A percentile compares a stretch with the other conserved stretches of the same genome.
Evolutionary conservation across 2,888 invertebrate species (phyloP).

Genomic region (Elgonia sp.): DNA sequence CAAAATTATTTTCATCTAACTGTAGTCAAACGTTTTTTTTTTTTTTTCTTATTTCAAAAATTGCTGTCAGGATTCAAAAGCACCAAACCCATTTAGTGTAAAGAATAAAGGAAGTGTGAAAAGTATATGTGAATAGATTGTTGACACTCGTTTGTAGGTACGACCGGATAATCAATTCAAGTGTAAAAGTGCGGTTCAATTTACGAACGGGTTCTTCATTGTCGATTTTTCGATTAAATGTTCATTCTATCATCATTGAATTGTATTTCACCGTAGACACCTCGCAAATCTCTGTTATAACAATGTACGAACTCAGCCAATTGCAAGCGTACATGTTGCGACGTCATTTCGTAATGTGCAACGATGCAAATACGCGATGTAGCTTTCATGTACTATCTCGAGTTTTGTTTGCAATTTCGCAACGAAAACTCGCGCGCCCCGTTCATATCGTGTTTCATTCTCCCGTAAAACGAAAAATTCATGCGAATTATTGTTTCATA

Average conservation of each 20-base stretch:
- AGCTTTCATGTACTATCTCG: slow-evolving; percentile 61
- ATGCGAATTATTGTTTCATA: slow-evolving; percentile 40
- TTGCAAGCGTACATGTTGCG: slow-evolving; percentile 58
- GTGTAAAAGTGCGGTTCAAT: slow-evolving; percentile 59
- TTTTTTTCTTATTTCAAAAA: too few relatives aligned
- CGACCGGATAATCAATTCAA: slow-evolving; percentile 39
- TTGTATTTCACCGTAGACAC: slow-evolving; percentile 46
- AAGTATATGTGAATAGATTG: slow-evolving; percentile 38
- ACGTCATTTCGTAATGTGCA: slow-evolving; percentile 70
- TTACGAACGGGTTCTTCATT: slow-evolving; percentile 45
- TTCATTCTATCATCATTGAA: slow-evolving; percentile 52
- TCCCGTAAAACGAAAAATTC: slow-evolving; percentile 36
- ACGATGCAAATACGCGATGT: slow-evolving; percentile 68
- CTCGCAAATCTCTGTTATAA: slow-evolving; percentile 65
- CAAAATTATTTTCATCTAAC: too few relatives aligned
- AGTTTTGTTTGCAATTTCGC: slow-evolving; percentile 65
- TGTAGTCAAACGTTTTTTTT: too few relatives aligned
- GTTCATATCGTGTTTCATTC: slow-evolving; percentile 54
- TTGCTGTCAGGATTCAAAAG: neutral
- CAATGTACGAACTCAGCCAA: slow-evolving; percentile 57
- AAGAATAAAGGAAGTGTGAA: slow-evolving; percentile 38
- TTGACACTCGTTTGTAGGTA: slow-evolving; percentile 32
- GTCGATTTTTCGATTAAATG: slow-evolving; percentile 58
- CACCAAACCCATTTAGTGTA: neutral
- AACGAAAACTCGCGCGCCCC: slow-evolving; percentile 54